Evolutionary conservation across 2,113 vertebrate genomes (phyloP).

Genomic region (Aldabrachelys gigantea): DNA sequence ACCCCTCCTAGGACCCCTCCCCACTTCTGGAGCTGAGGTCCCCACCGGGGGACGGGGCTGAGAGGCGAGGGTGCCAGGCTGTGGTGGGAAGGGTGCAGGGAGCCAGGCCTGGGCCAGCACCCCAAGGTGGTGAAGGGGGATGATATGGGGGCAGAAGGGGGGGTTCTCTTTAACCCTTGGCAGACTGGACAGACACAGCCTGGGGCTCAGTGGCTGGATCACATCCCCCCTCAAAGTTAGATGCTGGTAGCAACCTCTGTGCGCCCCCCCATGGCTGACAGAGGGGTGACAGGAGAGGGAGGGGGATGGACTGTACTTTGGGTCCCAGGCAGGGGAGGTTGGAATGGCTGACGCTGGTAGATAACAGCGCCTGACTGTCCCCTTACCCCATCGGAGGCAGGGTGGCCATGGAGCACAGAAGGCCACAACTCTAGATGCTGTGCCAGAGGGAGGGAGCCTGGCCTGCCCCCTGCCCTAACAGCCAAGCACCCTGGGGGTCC

Average conservation of each 20-base stretch:
- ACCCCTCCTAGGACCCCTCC: no score
- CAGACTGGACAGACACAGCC: background rate
- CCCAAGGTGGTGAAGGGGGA: no score
- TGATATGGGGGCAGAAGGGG: no score
- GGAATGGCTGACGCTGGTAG: background rate
- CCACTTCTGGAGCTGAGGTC: no score
- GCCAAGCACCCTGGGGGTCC: no score
- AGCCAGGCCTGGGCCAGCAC: no score
- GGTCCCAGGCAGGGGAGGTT: background rate
- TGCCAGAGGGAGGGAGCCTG: no score
- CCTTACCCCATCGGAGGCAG: no score
- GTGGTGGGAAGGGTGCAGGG: background rate
- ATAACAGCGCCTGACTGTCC: background rate
- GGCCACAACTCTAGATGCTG: no score
- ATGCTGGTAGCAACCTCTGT: background rate
- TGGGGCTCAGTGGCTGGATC: no score
- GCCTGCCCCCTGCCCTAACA: no score
- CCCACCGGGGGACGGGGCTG: no score
- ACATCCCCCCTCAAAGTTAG: background rate
- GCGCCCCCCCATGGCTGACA: background rate
- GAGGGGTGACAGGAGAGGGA: background rate
- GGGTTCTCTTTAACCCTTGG: background rate
- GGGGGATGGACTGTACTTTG: background rate
- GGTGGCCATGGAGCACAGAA: background rate
- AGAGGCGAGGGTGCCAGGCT: background rate